Base-by-base conservation (phyloP, 2,888 invertebrate species). In the Entomobrya multifasciata region DNA sequence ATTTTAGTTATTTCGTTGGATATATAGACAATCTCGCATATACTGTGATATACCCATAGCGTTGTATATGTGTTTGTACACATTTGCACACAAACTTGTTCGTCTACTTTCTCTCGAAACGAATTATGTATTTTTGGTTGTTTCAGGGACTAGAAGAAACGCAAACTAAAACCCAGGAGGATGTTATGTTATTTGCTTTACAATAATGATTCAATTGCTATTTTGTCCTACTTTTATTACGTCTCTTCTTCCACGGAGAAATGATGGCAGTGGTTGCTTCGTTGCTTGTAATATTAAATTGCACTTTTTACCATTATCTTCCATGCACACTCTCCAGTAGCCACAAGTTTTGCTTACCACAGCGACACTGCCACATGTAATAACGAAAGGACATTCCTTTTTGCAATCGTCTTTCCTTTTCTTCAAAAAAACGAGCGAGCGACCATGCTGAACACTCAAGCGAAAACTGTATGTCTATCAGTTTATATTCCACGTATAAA, bases 181-280 rank as follows among this genome's bases (percentile, higher is more conserved):
- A 77, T 77, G 83, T 83, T 72, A 72, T 72, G 74, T 74, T 83
- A 83, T 83, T 83, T 83, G 76, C 83, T 83, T 83, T 83, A 83
- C 83, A 83, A 83, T 83, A 83, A 83, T 83, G 83, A 83, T 83
- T 76, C 52, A 65, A 83, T 83, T 52, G 83, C 83, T 83, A 83
- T 83, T 83, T 83, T 83, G 83, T 77, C 77, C 83, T 74, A 82
- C 76, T 83, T 83, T 83, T 83, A 83, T 83, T 65, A 52, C 77
- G 60, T 20, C 49, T 65, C 41, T 41, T 67, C 20, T 67, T 22
- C 25, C 11, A 6, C 4, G 57, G 1, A 10, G 25, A 17, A 44
- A 22, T 74, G 49, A 74, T 74, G 17, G 11, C 44, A 6, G 67
- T 44, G 67, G 47, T 22, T 36, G 36, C 44, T 13, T 70, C 67